Conservation (phyloP, 2,113 vertebrate species). For the Calcarius ornatus region DNA sequence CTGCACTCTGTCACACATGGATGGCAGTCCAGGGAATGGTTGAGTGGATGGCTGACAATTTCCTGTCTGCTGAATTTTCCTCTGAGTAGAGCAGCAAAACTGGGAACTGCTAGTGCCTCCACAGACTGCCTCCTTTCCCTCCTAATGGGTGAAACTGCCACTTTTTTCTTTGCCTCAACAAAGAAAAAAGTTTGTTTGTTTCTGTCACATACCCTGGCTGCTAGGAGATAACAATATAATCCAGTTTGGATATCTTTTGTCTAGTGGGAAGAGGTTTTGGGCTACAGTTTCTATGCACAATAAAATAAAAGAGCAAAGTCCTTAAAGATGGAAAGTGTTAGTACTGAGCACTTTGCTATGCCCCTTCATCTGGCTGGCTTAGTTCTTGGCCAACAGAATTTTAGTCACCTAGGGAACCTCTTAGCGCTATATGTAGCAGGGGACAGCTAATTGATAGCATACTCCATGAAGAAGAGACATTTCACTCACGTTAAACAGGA, state of each 20-base stretch:
- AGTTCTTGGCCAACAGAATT: not conserved
- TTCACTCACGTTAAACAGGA: rapidly evolving
- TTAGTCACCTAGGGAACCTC: not conserved
- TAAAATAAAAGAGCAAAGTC: not conserved
- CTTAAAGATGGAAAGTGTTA: not conserved
- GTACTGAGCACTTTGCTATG: not conserved
- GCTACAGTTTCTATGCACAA: not conserved
- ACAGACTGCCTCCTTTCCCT: not conserved
- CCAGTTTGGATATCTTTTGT: not conserved
- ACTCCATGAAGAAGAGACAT: not conserved
- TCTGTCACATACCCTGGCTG: not conserved
- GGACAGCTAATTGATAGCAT: not conserved
- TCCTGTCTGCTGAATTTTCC: not conserved
- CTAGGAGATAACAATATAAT: not conserved
- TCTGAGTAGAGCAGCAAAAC: not conserved
- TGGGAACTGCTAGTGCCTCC: not conserved
- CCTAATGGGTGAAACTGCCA: not conserved
- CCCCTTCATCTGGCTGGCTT: not conserved
- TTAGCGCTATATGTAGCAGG: not conserved
- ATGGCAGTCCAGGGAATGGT: not conserved
- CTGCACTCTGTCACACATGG: not conserved
- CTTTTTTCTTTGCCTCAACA: not conserved
- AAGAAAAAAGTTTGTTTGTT: not conserved
- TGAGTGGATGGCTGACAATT: not conserved
- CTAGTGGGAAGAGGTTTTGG: not conserved